Conservation (phyloP, 2,113 vertebrate genomes). For the Toxotes chatareus region DNA sequence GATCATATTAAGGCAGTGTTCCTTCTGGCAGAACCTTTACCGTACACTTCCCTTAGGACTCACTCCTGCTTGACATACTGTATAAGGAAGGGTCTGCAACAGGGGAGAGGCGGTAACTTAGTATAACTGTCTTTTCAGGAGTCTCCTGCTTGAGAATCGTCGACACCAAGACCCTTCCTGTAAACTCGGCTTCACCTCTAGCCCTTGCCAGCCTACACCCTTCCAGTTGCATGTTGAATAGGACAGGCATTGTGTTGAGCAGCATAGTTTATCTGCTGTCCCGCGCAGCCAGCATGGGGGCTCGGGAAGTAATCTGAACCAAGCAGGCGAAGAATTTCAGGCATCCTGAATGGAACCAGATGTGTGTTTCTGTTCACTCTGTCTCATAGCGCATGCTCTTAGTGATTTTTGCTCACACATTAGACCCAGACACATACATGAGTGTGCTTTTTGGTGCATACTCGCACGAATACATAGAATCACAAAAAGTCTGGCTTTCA, state of each 20-base stretch:
- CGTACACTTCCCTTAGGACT: slow-evolving; percentile 1
- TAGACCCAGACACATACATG: slow-evolving; percentile 10
- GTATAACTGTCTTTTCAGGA: slow-evolving; percentile 31
- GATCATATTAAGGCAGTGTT: slow-evolving; percentile 32
- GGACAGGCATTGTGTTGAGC: slow-evolving; percentile 62
- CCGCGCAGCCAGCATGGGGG: slow-evolving; percentile 62
- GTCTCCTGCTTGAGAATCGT: slow-evolving; percentile 26
- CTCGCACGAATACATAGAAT: not conserved
- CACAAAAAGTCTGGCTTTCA: slow-evolving; percentile 40
- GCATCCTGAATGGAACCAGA: slow-evolving; percentile 80
- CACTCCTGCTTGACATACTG: slow-evolving; percentile 11
- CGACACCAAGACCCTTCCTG: slow-evolving; percentile 16
- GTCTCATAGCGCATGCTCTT: not conserved
- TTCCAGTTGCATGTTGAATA: slow-evolving; percentile 57
- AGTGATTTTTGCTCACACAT: slow-evolving; percentile 22
- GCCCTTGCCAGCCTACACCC: slow-evolving; percentile 26
- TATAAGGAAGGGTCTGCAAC: slow-evolving; percentile 4
- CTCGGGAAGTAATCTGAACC: slow-evolving; percentile 73
- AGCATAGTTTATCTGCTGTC: slow-evolving; percentile 62
- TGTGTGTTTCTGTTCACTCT: slow-evolving; percentile 65
- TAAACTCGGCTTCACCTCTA: slow-evolving; percentile 57
- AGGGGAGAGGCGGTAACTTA: slow-evolving; percentile 33
- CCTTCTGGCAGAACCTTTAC: slow-evolving; percentile 35
- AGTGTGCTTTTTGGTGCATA: not conserved
- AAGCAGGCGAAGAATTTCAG: slow-evolving; percentile 74